Base-by-base conservation (phyloP, 2,797 vertebrate genomes). In the Carcharodon carcharias region DNA sequence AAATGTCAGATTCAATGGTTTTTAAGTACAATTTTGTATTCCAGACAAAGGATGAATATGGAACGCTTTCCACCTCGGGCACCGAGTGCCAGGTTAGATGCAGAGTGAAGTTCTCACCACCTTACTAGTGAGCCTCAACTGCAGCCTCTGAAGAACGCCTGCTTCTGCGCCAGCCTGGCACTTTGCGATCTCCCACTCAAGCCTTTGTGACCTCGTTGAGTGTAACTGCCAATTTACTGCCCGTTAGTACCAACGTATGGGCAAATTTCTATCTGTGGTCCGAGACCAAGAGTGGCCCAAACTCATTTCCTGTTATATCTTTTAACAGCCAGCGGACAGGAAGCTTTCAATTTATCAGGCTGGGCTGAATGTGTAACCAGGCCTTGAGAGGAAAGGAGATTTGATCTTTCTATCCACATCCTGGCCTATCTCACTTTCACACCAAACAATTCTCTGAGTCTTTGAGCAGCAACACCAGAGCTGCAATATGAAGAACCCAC, bases 1-100 rank as follows among this genome's bases (percentile, higher is more conserved):
- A 96, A 96, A 97, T 97, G 96, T 31, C 87, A 96, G 96, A 97
- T 96, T 97, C 96, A 96, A 95, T 96, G 96, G 96, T 96, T 97
- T 96, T 93, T 63, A 93, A 93, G n/a, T 45, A 45, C 61, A 40
- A 40, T 67, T 45, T 40, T 12, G 61, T 45, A n/a, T 40, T 63
- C 61, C 16, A 65, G 56, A 26, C 18, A 31, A 63, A 58, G 12
- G 56, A 18, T 85, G 80, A 45, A 85, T 50, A 23, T 45, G 18
- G 40, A 85, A 85, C 6, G 50, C 80, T 7, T 45, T 85, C 82
- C 82, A 85, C 7, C 45, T 50, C 82, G 9, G 21, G 45, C 82
- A 85, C 45, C 18, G 21, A 40, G n/a, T 82, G 80, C 5, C 80
- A 82, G 80, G 80, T 82, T 45, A 45, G 80, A 82, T 45, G 40